Evolutionary conservation across 1,140 invertebrate species (phyloP), one percentile per base, ranked within the genome.

Genomic region (Megalopta genalis): DNA sequence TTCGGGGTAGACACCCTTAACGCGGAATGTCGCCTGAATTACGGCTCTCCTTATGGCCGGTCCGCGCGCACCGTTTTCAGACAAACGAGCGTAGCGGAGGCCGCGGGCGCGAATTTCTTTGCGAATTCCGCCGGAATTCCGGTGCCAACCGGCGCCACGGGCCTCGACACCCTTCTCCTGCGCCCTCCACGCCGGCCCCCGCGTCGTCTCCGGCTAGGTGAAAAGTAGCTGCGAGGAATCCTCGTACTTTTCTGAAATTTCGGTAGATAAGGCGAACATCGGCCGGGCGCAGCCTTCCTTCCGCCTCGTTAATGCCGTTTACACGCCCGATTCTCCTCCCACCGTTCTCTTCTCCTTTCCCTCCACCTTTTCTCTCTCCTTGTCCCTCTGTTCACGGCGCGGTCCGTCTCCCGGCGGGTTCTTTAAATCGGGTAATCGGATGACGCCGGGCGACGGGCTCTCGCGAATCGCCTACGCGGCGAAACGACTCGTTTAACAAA

Each of bases 31-130:
- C 75, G 76, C 68, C 68, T 85, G 72, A 86, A 80, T 82, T 85
- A 86, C 83, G 80, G 70, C 73, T 57, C 59, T 81, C 68, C 71
- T 82, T 82, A 86, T 75, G 83, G 67, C 52, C 67, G 18, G 71
- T 59, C 72, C 65, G 67, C 72, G 83, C 63, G 80, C 63, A 68
- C 54, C 71, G 75, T 79, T 72, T 82, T 54, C 25, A 66, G 71
- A 86, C 76, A 82, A 86, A 86, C 80, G 84, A 76, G 80, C 72
- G 27, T 74, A 21, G 49, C 75, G 42, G 65, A 67, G 71, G 73
- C 71, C 79, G 66, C 73, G 62, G 66, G 77, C 77, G 75, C 75
- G 79, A 86, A 86, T 86, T 86, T 86, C 84, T 86, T 86, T 81
- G 83, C 73, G 67, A 81, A 86, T 86, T 86, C 80, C 80, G 42